Evolutionary conservation across 2,888 invertebrate genomes (phyloP).

Genomic region (Ophion costatus): DNA sequence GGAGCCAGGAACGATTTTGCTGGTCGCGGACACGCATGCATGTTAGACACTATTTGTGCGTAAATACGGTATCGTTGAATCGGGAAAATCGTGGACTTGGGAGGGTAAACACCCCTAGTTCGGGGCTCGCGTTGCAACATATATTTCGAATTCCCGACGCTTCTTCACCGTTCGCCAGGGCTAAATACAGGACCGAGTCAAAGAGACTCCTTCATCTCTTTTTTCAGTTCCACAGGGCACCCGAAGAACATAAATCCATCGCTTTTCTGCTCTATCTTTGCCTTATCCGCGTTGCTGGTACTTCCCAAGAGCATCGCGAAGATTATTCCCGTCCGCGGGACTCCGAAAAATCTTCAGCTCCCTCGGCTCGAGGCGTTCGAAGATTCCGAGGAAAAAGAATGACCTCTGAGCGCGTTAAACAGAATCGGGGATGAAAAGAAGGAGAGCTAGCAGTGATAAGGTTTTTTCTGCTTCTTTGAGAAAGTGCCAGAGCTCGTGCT

Average conservation of each 20-base stretch:
- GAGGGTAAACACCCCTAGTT: slow-evolving; percentile 21
- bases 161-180: slow-evolving; percentile 24
- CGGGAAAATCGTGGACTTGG: slow-evolving; percentile 61
- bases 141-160: slow-evolving; percentile 70
- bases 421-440: slow-evolving; percentile 23
- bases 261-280: slow-evolving; percentile 77
- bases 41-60: slow-evolving; percentile 75
- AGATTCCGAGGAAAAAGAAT: slow-evolving; percentile 20
- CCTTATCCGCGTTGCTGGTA: slow-evolving; percentile 71
- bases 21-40: slow-evolving; percentile 58
- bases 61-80: slow-evolving; percentile 76
- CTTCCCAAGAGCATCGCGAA: slow-evolving; percentile 67
- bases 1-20: slow-evolving; percentile 69
- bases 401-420: slow-evolving; percentile 12
- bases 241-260: slow-evolving; percentile 78
- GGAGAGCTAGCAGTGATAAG: slow-evolving; percentile 26
- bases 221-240: slow-evolving; percentile 29
- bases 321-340: slow-evolving; percentile 55
- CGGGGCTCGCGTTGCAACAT: slow-evolving; percentile 69
- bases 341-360: slow-evolving; percentile 46
- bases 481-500: not conserved
- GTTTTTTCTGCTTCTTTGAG: not conserved
- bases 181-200: slow-evolving; percentile 23
- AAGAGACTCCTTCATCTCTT: not conserved
- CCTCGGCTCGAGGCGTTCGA: slow-evolving; percentile 10